These are phyloP conservation scores for Ennomos fuscantarius DNA, from an alignment of 2,888 invertebrate species.

Conservation along the genomic window DNA sequence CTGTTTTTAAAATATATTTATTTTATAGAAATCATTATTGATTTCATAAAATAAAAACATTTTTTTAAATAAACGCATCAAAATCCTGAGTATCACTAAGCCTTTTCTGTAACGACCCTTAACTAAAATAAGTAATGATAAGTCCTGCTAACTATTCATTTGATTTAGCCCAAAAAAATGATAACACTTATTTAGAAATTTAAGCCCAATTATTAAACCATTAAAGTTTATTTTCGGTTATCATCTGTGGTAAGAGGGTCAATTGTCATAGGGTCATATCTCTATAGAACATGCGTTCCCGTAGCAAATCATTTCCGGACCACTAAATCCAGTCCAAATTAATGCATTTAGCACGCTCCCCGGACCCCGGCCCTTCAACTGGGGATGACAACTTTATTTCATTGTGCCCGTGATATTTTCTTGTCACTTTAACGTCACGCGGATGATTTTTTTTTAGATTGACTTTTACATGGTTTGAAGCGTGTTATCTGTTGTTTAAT, in stretches of 20 bases:
- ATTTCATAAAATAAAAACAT: no score
- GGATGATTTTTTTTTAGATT: slow-evolving; percentile 38
- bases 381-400: slow-evolving; percentile 85
- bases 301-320: slow-evolving; percentile 85
- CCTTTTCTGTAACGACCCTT: slow-evolving; percentile 66
- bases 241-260: slow-evolving; percentile 65
- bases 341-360: slow-evolving; percentile 85
- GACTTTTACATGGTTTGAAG: slow-evolving; percentile 36
- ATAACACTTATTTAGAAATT: slow-evolving; percentile 37
- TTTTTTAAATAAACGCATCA: no score
- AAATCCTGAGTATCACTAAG: slow-evolving; percentile 44
- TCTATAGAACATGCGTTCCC: slow-evolving; percentile 78
- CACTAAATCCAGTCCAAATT: slow-evolving; percentile 85
- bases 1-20: no score
- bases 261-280: slow-evolving; percentile 77
- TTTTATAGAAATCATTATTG: no score
- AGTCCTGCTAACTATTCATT: slow-evolving; percentile 66
- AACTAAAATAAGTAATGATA: slow-evolving; percentile 65
- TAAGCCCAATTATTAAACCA: slow-evolving; percentile 41
- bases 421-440: slow-evolving; percentile 75
- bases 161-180: slow-evolving; percentile 43
- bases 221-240: slow-evolving; percentile 63
- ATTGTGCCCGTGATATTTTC: slow-evolving; percentile 80
- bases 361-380: slow-evolving; percentile 71
- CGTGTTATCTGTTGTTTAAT: slow-evolving; percentile 21